Evolutionary conservation across 2,113 vertebrate genomes (phyloP).

Genomic region (Pelecanoides urinatrix): DNA sequence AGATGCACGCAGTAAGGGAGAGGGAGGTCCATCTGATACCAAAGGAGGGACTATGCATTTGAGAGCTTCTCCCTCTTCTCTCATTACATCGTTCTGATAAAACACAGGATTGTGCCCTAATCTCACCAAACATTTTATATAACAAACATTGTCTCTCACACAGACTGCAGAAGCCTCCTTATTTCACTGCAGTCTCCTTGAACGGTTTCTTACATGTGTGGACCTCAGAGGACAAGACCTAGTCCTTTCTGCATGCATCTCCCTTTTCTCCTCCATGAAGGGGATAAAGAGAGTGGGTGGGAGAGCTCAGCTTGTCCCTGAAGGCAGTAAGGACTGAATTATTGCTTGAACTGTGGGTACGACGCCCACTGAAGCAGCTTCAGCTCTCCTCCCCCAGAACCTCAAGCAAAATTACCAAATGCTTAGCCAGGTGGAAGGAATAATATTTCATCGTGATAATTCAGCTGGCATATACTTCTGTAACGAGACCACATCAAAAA

Average conservation of each 20-base stretch:
- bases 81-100: neutral
- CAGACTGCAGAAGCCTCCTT: neutral
- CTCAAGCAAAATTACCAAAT: neutral
- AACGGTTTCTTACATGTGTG: neutral
- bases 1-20: neutral
- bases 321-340: neutral
- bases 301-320: neutral
- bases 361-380: neutral
- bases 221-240: neutral
- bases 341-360: neutral
- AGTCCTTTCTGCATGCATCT: neutral
- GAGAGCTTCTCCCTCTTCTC: neutral
- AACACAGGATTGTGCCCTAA: neutral
- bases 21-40: neutral
- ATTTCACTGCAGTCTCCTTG: neutral
- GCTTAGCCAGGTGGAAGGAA: constrained; percentile 11
- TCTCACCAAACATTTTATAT: neutral
- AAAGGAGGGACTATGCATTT: neutral
- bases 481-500: constrained; percentile 54
- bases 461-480: neutral
- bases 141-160: neutral
- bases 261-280: neutral
- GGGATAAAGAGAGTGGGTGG: neutral
- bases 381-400: neutral
- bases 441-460: neutral